These are phyloP conservation scores for Ophioninae sp. DNA, from an alignment of 2,888 invertebrate genomes.

Conservation along the genomic window DNA sequence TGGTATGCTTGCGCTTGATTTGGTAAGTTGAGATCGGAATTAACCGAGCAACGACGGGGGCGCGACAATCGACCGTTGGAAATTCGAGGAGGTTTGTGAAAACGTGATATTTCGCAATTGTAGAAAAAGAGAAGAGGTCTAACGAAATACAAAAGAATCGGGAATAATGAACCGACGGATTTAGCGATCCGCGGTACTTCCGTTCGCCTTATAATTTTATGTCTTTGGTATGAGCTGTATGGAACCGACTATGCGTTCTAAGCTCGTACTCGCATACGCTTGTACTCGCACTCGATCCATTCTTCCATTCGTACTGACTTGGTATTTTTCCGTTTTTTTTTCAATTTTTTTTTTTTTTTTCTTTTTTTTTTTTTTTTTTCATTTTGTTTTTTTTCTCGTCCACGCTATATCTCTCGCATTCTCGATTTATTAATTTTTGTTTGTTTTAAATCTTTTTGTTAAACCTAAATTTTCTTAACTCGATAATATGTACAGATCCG, in stretches of 20 bases:
- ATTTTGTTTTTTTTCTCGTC: conserved; percentile 23
- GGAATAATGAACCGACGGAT: conserved; percentile 55
- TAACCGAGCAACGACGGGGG: conserved; percentile 30
- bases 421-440: conserved; percentile 14
- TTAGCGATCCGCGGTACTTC: conserved; percentile 24
- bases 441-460: not conserved
- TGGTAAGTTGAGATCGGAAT: conserved; percentile 55
- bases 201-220: conserved; percentile 73
- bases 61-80: too few relatives aligned
- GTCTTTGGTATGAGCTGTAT: conserved; percentile 80
- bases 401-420: not conserved
- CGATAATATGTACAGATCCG: conserved; percentile 72
- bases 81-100: not conserved
- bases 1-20: conserved; percentile 71
- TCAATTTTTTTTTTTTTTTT: too few relatives aligned
- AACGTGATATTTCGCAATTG: not conserved
- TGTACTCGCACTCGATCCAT: conserved; percentile 45
- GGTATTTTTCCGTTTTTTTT: too few relatives aligned
- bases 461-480: conserved; percentile 34
- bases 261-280: conserved; percentile 60
- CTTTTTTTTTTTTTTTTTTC: conserved; percentile 5
- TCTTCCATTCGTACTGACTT: conserved; percentile 25
- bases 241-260: conserved; percentile 71
- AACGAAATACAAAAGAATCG: conserved; percentile 36
- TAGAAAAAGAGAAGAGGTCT: conserved; percentile 20